Percentiles rank a stretch among this genome's conserved stretches.
These are phyloP conservation scores for Cygnus buccinator DNA, from an alignment of 2,113 vertebrate genomes.

Conservation along the genomic window DNA sequence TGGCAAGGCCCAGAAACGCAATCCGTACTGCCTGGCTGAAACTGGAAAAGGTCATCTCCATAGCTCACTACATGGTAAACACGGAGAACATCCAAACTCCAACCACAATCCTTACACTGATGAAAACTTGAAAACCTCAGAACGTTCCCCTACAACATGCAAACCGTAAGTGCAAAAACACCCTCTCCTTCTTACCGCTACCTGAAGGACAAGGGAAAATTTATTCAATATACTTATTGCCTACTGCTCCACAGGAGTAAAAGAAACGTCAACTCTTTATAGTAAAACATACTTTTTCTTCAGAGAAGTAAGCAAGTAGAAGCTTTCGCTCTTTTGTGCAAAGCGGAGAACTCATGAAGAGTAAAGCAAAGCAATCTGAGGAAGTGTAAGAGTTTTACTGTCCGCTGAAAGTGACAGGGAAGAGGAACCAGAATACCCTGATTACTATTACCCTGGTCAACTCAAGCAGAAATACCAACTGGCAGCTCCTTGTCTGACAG, in stretches of 20 bases:
- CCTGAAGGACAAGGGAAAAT: background rate
- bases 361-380: background rate
- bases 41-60: slow-evolving; percentile 66
- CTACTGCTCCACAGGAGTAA: background rate
- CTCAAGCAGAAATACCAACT: slow-evolving; percentile 27
- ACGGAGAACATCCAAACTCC: slow-evolving; percentile 32
- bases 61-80: slow-evolving; percentile 55
- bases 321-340: background rate
- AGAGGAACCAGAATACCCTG: background rate
- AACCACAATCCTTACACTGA: slow-evolving; percentile 37
- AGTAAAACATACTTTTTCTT: background rate
- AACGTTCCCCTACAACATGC: slow-evolving; percentile 44
- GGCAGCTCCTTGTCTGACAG: slow-evolving; percentile 53
- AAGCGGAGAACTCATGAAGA: background rate
- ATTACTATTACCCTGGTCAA: background rate
- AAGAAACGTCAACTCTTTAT: background rate
- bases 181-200: background rate
- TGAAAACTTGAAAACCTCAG: slow-evolving; percentile 62
- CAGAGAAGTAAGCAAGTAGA: background rate
- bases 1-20: slow-evolving; percentile 56
- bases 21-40: slow-evolving; percentile 32
- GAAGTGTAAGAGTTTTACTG: background rate
- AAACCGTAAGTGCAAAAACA: slow-evolving; percentile 24
- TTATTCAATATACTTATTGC: background rate
- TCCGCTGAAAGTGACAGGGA: background rate